A percentile compares a stretch with the other conserved stretches of the same genome.
Conservation (phyloP, 2,888 invertebrate genomes). For the Caprella mutica region DNA sequence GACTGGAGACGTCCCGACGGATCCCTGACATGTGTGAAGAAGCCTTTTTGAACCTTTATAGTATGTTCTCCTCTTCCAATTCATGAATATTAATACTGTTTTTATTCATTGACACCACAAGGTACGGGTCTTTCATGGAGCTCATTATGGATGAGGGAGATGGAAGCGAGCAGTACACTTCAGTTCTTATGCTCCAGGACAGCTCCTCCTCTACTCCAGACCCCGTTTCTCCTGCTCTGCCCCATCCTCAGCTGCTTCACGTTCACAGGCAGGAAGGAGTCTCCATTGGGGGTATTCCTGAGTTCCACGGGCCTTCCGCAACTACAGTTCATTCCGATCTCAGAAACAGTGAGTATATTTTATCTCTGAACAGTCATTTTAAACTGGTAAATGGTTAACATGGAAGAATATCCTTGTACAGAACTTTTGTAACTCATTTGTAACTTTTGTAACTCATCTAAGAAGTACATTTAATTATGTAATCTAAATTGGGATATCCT, state of each 20-base stretch:
- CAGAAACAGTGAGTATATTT: constrained; percentile 12
- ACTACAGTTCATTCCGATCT: constrained; percentile 23
- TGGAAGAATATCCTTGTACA: not conserved
- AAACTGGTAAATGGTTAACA: too few relatives aligned
- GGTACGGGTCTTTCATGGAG: constrained; percentile 16
- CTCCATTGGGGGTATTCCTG: constrained; percentile 21
- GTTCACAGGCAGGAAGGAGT: constrained; percentile 24
- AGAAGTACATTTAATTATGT: too few relatives aligned
- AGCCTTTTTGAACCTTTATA: too few relatives aligned
- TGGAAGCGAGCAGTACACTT: not conserved
- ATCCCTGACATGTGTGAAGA: too few relatives aligned
- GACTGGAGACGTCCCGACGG: too few relatives aligned
- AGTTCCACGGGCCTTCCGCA: constrained; percentile 19
- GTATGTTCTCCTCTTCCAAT: too few relatives aligned
- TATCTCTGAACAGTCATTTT: not conserved
- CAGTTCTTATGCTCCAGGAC: constrained; percentile 3
- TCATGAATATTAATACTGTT: too few relatives aligned
- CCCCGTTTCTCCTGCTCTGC: not conserved
- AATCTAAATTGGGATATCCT: too few relatives aligned
- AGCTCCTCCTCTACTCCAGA: constrained; percentile 3
- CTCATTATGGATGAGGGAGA: constrained; percentile 13
- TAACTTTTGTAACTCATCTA: not conserved
- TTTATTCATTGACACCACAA: too few relatives aligned
- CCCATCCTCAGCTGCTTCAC: not conserved
- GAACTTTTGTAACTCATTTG: not conserved